Percentiles rank a stretch among this genome's conserved stretches.
phyloP scores from a whole-genome alignment of 2,113 vertebrate genomes.

The Todiramphus saurophagus region DNA sequence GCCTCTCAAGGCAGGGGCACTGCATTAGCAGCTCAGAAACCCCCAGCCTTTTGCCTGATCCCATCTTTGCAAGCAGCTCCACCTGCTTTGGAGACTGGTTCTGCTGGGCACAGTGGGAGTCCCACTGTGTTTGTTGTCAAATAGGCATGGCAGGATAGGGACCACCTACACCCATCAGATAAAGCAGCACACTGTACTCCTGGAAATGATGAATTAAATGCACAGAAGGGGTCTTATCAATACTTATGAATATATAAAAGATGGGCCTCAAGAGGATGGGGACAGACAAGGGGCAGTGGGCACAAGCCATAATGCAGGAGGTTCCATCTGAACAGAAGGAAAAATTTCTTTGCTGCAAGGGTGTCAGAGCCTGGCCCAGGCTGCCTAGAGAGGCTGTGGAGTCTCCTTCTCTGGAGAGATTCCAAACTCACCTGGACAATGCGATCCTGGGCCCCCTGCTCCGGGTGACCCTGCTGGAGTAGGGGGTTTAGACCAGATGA shows the following conservation, averaged over 20 bases:
- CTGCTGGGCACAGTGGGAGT: not conserved
- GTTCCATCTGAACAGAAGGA: not conserved
- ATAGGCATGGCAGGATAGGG: not conserved
- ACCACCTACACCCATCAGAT: not conserved
- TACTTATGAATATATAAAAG: not conserved
- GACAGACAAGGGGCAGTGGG: not conserved
- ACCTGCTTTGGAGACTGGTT: not conserved
- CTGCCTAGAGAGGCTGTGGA: no score
- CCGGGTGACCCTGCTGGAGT: not conserved
- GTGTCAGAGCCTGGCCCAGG: no score
- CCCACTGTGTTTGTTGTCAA: not conserved
- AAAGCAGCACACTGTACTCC: fast-evolving
- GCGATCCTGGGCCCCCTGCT: not conserved
- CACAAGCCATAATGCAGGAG: not conserved
- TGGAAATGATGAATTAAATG: not conserved
- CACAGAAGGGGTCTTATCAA: not conserved
- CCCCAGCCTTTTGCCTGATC: fast-evolving
- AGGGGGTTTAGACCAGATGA: not conserved
- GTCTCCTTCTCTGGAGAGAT: not conserved
- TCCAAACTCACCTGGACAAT: not conserved
- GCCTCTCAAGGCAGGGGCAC: not conserved
- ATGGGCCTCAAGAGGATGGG: not conserved
- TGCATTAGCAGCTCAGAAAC: not conserved
- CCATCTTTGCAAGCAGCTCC: not conserved
- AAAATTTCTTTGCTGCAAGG: not conserved